Percentiles rank a stretch among this genome's conserved stretches.
Conservation (phyloP, 2,113 vertebrate genomes). For the Macaca nemestrina region DNA sequence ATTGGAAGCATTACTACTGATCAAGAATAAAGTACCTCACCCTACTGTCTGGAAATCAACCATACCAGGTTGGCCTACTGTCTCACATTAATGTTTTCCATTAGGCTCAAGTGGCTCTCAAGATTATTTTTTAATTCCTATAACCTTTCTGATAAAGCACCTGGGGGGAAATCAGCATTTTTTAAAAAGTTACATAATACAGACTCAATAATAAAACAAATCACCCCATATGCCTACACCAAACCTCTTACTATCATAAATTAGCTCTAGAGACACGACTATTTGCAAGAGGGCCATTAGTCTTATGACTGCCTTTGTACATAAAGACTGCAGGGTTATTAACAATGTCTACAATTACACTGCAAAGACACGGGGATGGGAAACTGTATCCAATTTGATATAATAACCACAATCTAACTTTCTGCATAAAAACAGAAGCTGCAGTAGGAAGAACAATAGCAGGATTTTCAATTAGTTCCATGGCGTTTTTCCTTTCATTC, state of each 20-base stretch:
- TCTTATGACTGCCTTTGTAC: background rate
- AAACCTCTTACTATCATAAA: background rate
- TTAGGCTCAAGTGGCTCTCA: background rate
- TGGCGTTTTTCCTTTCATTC: background rate
- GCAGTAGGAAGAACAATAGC: background rate
- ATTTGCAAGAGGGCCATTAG: too few species aligned
- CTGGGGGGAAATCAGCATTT: background rate
- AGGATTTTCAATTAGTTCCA: background rate
- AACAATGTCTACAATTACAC: background rate
- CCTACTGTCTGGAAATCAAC: background rate
- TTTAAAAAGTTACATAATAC: background rate
- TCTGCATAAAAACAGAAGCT: background rate
- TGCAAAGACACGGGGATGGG: background rate
- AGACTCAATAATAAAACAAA: background rate
- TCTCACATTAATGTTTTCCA: background rate
- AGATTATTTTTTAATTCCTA: background rate
- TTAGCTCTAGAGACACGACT: background rate
- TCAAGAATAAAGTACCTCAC: background rate
- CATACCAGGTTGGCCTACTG: background rate
- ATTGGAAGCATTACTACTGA: rapidly evolving
- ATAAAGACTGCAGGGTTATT: background rate
- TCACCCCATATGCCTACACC: background rate
- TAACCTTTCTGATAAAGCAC: background rate
- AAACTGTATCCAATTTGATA: background rate
- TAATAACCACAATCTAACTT: background rate